Evolutionary conservation across 1,140 invertebrate genomes (phyloP).

Genomic region (Cecropterus lyciades): DNA sequence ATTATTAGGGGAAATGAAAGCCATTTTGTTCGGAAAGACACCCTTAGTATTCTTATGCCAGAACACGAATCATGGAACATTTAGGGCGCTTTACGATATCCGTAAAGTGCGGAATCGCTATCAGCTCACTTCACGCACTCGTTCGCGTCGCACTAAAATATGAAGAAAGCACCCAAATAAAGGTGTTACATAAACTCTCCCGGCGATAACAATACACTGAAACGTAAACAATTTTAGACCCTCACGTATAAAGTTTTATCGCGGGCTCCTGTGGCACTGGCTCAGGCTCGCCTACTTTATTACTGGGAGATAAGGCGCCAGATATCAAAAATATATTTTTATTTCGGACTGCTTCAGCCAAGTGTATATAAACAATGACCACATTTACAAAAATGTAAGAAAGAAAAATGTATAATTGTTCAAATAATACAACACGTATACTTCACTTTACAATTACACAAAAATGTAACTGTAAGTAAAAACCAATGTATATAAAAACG

Average conservation of each 20-base stretch:
- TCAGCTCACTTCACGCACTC: slow-evolving; percentile 51
- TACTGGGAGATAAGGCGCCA: slow-evolving; percentile 17
- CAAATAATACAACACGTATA: background rate
- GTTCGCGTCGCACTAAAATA: slow-evolving; percentile 52
- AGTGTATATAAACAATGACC: slow-evolving; percentile 7
- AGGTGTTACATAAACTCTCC: slow-evolving; percentile 46
- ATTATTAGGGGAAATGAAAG: too few species aligned
- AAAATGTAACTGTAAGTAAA: background rate
- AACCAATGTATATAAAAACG: background rate
- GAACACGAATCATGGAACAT: slow-evolving; percentile 42
- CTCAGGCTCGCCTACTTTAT: slow-evolving; percentile 24
- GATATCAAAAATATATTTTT: slow-evolving; percentile 28
- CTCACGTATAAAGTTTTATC: slow-evolving; percentile 36
- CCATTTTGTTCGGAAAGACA: too few species aligned
- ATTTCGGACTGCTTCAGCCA: slow-evolving; percentile 5
- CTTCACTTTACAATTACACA: background rate
- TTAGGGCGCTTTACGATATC: slow-evolving; percentile 46
- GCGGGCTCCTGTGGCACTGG: slow-evolving; percentile 9
- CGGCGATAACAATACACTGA: slow-evolving; percentile 45
- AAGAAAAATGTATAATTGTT: background rate
- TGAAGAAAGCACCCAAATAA: slow-evolving; percentile 51
- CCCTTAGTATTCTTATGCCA: slow-evolving; percentile 40
- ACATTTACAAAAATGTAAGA: slow-evolving; percentile 6
- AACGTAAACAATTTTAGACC: slow-evolving; percentile 39
- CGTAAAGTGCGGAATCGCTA: slow-evolving; percentile 43